Evolutionary conservation across 2,113 vertebrate genomes (phyloP).

Genomic region (Dryoscopus gambensis): DNA sequence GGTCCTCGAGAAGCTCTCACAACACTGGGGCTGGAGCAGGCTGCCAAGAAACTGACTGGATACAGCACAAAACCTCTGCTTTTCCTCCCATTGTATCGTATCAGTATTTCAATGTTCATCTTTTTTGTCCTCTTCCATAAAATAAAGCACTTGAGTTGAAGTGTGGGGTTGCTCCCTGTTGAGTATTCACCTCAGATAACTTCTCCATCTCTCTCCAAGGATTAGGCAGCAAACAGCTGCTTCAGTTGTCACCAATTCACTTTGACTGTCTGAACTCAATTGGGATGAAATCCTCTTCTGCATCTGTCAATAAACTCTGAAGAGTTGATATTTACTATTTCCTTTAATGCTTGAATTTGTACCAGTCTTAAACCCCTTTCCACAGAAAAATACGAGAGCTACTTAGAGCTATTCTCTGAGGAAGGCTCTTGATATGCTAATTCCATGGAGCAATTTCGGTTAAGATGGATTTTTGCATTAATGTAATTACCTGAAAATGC

Average conservation of each 20-base stretch:
- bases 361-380: background rate
- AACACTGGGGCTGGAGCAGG: background rate
- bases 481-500: slow-evolving; percentile 59
- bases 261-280: fast-evolving
- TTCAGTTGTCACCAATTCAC: background rate
- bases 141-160: background rate
- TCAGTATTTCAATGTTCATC: background rate
- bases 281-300: background rate
- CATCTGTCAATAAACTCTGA: background rate
- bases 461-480: slow-evolving; percentile 50
- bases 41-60: background rate
- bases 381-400: slow-evolving; percentile 7
- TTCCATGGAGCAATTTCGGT: slow-evolving; percentile 5
- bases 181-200: background rate
- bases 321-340: slow-evolving; percentile 17
- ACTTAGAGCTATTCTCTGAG: slow-evolving; percentile 25
- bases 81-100: background rate
- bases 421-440: slow-evolving; percentile 61
- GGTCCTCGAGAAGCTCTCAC: background rate
- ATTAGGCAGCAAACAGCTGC: background rate
- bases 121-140: background rate
- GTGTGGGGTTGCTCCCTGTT: background rate
- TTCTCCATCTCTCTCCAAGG: background rate
- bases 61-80: background rate
- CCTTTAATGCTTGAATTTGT: background rate